phyloP scores from a whole-genome alignment of 2,113 vertebrate species.

The Spermophilus dauricus region DNA sequence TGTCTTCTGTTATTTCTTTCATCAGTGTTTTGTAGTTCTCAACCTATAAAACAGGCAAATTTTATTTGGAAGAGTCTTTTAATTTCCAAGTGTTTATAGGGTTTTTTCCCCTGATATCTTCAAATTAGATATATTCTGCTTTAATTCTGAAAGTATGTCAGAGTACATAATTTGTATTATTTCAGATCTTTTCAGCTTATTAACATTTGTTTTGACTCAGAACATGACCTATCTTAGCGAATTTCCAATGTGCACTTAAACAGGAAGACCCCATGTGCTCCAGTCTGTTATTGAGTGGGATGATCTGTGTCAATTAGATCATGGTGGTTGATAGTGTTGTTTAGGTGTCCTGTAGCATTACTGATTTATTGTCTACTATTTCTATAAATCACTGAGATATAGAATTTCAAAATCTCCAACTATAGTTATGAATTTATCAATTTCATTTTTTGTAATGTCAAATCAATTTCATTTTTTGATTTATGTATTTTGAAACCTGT shows the following conservation, averaged over 20 bases:
- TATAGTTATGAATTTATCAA: background rate
- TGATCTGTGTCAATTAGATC: background rate
- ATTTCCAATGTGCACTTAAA: background rate
- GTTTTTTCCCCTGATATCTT: background rate
- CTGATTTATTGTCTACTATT: background rate
- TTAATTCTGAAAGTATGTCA: constrained; percentile 1
- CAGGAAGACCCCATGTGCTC: background rate
- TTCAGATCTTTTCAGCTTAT: background rate
- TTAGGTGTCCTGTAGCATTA: background rate
- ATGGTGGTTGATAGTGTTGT: background rate
- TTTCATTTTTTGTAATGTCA: background rate
- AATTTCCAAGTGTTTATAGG: background rate
- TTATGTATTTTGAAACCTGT: background rate
- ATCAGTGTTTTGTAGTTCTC: background rate
- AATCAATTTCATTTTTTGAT: background rate
- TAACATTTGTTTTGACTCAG: background rate
- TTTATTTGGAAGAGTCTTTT: background rate
- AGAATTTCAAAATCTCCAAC: background rate
- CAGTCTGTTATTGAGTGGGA: background rate
- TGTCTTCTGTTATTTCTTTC: background rate
- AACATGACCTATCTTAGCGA: background rate
- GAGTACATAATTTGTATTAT: background rate
- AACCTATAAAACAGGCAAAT: background rate
- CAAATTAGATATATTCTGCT: background rate
- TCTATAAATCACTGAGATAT: background rate